Conservation (phyloP, 2,113 vertebrate species). For the Mirounga angustirostris region DNA sequence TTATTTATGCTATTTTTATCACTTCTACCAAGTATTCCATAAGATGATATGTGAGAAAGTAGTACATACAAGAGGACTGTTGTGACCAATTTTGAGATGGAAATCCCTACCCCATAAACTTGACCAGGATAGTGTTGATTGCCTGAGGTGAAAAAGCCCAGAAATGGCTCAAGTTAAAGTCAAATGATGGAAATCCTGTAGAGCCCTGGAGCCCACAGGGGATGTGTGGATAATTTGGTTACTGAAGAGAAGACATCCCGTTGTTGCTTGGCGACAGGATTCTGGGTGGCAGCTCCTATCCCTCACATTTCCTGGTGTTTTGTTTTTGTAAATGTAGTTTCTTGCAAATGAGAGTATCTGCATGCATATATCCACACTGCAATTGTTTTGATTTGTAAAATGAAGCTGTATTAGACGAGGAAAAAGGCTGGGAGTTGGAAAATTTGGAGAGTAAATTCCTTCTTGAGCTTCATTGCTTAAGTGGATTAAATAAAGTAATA, state of each 20-base stretch:
- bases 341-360: constrained; percentile 86
- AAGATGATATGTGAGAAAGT: background rate
- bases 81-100: constrained; percentile 35
- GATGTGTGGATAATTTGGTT: constrained; percentile 71
- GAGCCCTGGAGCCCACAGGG: background rate
- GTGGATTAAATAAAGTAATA: background rate
- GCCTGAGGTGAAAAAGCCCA: background rate
- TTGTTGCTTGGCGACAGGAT: constrained; percentile 77
- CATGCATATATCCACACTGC: constrained; percentile 82
- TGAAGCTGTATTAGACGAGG: constrained; percentile 71
- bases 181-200: constrained; percentile 3
- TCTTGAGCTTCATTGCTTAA: background rate
- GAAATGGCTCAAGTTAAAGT: constrained; percentile 43
- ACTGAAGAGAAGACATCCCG: constrained; percentile 36
- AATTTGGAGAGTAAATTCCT: background rate
- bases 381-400: constrained; percentile 85
- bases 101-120: constrained; percentile 4
- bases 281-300: constrained; percentile 82
- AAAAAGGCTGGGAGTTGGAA: background rate
- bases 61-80: background rate
- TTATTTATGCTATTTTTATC: background rate
- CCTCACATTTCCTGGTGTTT: constrained; percentile 79
- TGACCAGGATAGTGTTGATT: background rate
- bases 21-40: background rate
- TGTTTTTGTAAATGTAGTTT: constrained; percentile 85